Conservation (phyloP, 2,888 invertebrate species). For the Rotaria macrura region DNA sequence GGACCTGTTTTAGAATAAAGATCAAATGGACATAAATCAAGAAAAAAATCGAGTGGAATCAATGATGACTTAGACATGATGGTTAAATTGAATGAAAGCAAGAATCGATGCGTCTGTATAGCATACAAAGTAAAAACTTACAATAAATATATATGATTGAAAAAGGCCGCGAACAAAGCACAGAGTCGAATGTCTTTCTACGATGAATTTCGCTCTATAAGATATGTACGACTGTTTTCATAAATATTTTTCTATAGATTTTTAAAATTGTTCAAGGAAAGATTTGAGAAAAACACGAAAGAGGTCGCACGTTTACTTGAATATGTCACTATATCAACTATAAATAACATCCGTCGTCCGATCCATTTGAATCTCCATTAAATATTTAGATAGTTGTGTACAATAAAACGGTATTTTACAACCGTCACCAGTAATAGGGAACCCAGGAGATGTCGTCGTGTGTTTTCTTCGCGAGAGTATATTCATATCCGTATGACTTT, state of each 20-base stretch:
- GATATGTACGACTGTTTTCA: background rate
- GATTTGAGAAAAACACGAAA: background rate
- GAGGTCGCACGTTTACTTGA: background rate
- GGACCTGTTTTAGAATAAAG: background rate
- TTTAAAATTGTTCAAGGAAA: background rate
- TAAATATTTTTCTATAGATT: background rate
- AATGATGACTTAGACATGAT: background rate
- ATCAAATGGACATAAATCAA: background rate
- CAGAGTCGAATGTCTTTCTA: background rate
- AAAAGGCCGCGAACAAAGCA: conserved; percentile 1
- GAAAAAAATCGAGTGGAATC: background rate
- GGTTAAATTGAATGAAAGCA: background rate
- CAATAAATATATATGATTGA: background rate
- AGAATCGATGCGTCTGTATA: background rate
- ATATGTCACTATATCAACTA: background rate
- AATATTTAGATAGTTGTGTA: too few species aligned
- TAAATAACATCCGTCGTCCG: too few species aligned
- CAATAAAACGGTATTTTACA: too few species aligned
- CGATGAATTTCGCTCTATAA: background rate
- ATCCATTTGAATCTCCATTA: too few species aligned
- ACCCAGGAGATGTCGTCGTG: too few species aligned
- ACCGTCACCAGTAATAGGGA: too few species aligned
- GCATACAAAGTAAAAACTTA: background rate
- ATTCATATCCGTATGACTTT: too few species aligned
- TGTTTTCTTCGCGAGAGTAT: too few species aligned